Percentiles rank a stretch among this genome's conserved stretches.
Evolutionary conservation across 2,888 invertebrate genomes (phyloP).

Genomic region (Mystacides longicornis): DNA sequence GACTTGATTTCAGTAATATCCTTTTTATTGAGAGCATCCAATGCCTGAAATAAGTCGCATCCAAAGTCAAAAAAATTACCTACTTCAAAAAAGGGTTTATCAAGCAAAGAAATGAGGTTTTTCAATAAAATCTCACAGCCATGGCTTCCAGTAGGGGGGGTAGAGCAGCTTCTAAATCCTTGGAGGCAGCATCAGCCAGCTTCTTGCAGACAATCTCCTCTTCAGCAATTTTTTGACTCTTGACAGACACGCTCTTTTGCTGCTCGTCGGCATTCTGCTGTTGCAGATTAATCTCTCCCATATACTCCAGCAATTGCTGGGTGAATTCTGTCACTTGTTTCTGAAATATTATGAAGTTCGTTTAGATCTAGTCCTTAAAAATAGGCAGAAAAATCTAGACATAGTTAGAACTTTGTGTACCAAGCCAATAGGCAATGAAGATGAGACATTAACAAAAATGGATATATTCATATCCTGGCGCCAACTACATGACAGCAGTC

Average conservation of each 20-base stretch:
- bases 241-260: slow-evolving; percentile 63
- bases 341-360: too few species aligned
- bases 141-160: slow-evolving; percentile 82
- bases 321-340: slow-evolving; percentile 68
- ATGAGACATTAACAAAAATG: too few species aligned
- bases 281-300: slow-evolving; percentile 73
- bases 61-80: neutral
- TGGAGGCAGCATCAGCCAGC: slow-evolving; percentile 73
- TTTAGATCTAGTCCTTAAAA: too few species aligned
- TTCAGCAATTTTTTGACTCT: slow-evolving; percentile 65
- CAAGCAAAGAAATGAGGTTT: neutral
- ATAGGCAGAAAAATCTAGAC: too few species aligned
- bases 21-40: slow-evolving; percentile 76
- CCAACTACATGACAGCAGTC: too few species aligned
- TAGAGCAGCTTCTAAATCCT: slow-evolving; percentile 78
- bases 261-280: slow-evolving; percentile 78
- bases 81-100: neutral
- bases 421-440: too few species aligned
- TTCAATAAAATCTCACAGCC: slow-evolving; percentile 18
- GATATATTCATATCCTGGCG: too few species aligned
- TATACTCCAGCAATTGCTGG: slow-evolving; percentile 77
- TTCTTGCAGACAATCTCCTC: slow-evolving; percentile 77
- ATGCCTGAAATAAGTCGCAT: slow-evolving; percentile 41
- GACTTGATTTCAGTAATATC: slow-evolving; percentile 87
- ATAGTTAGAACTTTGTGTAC: too few species aligned